A percentile compares a stretch with the other conserved stretches of the same genome.
Conservation (phyloP, 1,140 invertebrate species). For the Meloidogyne floridensis region DNA sequence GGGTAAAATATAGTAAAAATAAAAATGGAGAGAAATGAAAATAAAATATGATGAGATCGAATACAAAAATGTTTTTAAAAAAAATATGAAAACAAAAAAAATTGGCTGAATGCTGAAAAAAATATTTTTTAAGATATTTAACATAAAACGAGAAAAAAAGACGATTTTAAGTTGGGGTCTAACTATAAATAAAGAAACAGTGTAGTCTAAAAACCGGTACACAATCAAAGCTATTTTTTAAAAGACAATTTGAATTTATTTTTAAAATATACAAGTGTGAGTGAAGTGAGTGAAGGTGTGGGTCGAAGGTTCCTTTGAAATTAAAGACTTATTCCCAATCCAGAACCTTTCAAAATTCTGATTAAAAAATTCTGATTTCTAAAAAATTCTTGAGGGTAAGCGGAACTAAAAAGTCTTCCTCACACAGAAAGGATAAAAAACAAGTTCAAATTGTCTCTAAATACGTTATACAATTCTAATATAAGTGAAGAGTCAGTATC, state of each 20-base stretch:
- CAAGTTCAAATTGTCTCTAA: too few species aligned
- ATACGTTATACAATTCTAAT: too few species aligned
- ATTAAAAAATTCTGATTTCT: too few species aligned
- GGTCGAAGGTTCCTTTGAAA: too few species aligned
- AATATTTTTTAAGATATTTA: not conserved
- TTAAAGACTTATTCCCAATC: too few species aligned
- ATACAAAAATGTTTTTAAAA: not conserved
- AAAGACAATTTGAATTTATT: not conserved
- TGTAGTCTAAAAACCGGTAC: not conserved
- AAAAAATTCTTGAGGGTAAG: too few species aligned
- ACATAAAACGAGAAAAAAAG: not conserved
- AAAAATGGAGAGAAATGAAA: not conserved
- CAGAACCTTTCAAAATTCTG: too few species aligned
- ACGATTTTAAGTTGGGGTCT: not conserved
- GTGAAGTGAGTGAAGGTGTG: too few species aligned
- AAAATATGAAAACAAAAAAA: not conserved
- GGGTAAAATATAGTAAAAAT: not conserved
- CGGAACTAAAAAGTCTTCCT: too few species aligned
- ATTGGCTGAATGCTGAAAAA: slow-evolving; percentile 1
- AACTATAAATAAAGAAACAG: not conserved
- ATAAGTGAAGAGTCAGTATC: too few species aligned
- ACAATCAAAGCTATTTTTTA: not conserved
- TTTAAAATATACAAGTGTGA: too few species aligned
- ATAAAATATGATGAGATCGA: not conserved
- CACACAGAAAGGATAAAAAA: too few species aligned